Evolutionary conservation across 2,113 vertebrate genomes (phyloP).

Genomic region (Capreolus pygargus): DNA sequence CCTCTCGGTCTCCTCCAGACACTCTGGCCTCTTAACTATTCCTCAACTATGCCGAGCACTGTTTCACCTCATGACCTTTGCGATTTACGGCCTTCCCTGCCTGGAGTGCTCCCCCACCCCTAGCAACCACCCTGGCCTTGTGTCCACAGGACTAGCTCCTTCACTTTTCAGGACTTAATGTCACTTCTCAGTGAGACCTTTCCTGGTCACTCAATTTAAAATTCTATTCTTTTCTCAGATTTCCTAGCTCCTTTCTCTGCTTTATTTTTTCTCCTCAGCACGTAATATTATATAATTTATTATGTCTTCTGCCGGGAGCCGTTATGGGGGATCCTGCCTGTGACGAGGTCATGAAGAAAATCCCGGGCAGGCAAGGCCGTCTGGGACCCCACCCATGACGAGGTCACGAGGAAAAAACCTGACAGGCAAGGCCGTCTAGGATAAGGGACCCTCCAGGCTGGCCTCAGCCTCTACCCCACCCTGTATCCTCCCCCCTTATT

Average conservation of each 20-base stretch:
- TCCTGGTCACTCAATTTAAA: neutral
- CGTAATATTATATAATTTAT: neutral
- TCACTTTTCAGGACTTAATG: neutral
- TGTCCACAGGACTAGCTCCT: neutral
- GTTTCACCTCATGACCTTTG: neutral
- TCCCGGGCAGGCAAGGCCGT: too few relatives aligned
- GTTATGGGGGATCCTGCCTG: too few relatives aligned
- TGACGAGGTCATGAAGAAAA: too few relatives aligned
- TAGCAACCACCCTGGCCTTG: neutral
- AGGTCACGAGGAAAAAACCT: too few relatives aligned
- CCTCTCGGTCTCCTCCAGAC: neutral
- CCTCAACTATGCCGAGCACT: neutral
- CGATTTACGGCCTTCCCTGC: neutral
- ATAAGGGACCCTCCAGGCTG: too few relatives aligned
- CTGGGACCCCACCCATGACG: too few relatives aligned
- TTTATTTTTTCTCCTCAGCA: neutral
- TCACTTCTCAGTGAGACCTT: neutral
- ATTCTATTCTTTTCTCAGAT: neutral
- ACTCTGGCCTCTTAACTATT: neutral
- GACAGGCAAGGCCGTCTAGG: too few relatives aligned
- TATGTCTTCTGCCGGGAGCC: neutral
- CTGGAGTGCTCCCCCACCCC: neutral
- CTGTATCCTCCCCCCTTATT: too few relatives aligned
- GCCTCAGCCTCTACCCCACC: too few relatives aligned
- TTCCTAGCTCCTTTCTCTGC: neutral